Percentiles rank a stretch among this genome's conserved stretches.
phyloP scores from a whole-genome alignment of 2,888 invertebrate species.

The Troglohyphantes excavatus region DNA sequence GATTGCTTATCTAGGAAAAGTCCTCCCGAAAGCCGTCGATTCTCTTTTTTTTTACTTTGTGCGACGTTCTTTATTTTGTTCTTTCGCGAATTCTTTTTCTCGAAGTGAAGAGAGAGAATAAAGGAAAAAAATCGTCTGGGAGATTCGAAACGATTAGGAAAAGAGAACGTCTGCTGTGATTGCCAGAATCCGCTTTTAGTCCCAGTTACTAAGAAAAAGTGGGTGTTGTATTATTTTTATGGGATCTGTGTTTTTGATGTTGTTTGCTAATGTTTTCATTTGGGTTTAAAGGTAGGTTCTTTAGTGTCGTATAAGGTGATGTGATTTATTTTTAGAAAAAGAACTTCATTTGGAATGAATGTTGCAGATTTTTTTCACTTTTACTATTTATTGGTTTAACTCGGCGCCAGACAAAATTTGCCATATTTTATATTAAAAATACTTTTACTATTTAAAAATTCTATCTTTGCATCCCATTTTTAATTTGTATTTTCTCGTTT shows the following conservation, averaged over 20 bases:
- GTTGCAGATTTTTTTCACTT: too few relatives aligned
- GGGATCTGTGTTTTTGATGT: background rate
- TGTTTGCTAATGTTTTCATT: too few relatives aligned
- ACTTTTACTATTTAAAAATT: too few relatives aligned
- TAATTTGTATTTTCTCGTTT: too few relatives aligned
- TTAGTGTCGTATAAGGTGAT: background rate
- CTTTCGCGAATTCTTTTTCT: background rate
- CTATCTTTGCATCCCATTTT: too few relatives aligned
- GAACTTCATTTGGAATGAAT: too few relatives aligned
- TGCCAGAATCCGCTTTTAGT: background rate
- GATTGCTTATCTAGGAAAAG: slow-evolving; percentile 46
- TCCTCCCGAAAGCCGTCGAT: slow-evolving; percentile 1
- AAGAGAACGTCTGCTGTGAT: background rate
- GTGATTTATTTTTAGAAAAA: too few relatives aligned
- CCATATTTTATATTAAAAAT: too few relatives aligned
- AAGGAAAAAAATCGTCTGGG: slow-evolving; percentile 1
- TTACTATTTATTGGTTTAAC: too few relatives aligned
- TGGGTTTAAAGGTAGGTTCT: background rate
- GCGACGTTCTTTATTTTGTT: too few relatives aligned
- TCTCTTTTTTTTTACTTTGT: background rate
- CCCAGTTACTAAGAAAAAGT: background rate
- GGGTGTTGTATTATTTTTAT: background rate
- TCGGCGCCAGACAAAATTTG: too few relatives aligned
- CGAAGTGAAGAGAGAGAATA: slow-evolving; percentile 1
- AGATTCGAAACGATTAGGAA: background rate